Base-by-base conservation (phyloP, 2,888 invertebrate species). In the Orchesellides sinensis region DNA sequence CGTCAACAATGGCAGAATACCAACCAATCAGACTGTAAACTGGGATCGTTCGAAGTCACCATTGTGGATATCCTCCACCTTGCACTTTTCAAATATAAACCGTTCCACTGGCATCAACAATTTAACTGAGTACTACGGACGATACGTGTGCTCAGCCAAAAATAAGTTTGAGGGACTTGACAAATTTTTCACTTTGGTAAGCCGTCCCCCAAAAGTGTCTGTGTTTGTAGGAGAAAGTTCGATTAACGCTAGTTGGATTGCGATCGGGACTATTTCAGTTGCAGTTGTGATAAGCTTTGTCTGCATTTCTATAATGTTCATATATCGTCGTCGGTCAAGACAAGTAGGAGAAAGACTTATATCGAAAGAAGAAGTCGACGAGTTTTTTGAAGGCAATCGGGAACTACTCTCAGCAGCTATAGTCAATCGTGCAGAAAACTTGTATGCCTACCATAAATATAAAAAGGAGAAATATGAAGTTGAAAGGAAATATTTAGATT, bases 301-400 rank as follows among this genome's bases (percentile, higher is more conserved):
- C 5, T n/a, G n/a, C n/a, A n/a, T 49, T 12, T 61, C 65, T 2
- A 70, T 84, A 2, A 68, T 52, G n/a, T 73, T 29, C 23, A 84
- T 78, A 78, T 52, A 82, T 21, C 40, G 45, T 2, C n/a, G 56
- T n/a, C 75, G 82, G 45, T 23, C 68, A 1, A 45, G 49, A 32
- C 54, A 65, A n/a, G 29, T 84, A 12, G n/a, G n/a, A n/a, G n/a
- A n/a, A n/a, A 45, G 69, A 17, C 35, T 75, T 5, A 78, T 84
- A 12, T 65, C 78, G 0, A 81, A 73, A 25, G 63, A 65, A 2
- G 84, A 84, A 54, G 69, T 84, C 32, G 69, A 84, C 47, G 81
- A 84, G 21, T 84, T 84, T 21, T 19, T 84, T n/a, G 66, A 73
- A 23, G 84, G 84, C 40, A 77, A 61, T 8, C 84, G 81, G 6